These are phyloP conservation scores for Acipenser oxyrinchus DNA, from an alignment of 2,797 vertebrate genomes.

Conservation along the genomic window DNA sequence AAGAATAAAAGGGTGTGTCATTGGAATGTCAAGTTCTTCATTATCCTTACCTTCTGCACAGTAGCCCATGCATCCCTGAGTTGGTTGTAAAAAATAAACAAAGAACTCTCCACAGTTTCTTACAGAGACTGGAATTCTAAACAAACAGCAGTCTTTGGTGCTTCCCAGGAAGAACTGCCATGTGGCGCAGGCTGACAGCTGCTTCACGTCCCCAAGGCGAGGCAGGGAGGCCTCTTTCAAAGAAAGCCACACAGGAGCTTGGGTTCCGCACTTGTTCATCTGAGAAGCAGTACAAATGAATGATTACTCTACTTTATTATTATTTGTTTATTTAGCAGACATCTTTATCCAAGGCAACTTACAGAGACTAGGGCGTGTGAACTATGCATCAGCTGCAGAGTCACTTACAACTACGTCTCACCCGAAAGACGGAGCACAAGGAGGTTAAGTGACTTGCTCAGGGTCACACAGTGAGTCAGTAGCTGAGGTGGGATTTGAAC, in stretches of 20 bases:
- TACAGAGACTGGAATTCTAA: slow-evolving; percentile 52
- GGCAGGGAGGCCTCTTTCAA: slow-evolving; percentile 51
- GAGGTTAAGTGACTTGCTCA: too few species aligned
- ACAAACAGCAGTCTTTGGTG: slow-evolving; percentile 62
- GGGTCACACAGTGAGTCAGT: too few species aligned
- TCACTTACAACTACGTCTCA: too few species aligned
- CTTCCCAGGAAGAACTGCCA: slow-evolving; percentile 59
- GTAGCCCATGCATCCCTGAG: slow-evolving; percentile 69
- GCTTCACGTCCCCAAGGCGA: slow-evolving; percentile 39
- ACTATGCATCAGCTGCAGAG: too few species aligned
- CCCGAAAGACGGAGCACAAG: too few species aligned
- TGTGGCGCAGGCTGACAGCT: slow-evolving; percentile 55
- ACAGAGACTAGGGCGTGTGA: too few species aligned
- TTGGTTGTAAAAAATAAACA: slow-evolving; percentile 61
- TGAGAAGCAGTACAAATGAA: slow-evolving; percentile 27
- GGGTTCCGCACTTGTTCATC: slow-evolving; percentile 73
- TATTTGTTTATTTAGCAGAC: too few species aligned
- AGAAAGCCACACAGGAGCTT: slow-evolving; percentile 63
- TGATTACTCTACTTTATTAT: too few species aligned
- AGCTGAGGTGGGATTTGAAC: too few species aligned
- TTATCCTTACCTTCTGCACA: slow-evolving; percentile 51
- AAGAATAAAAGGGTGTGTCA: too few species aligned
- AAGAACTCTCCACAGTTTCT: slow-evolving; percentile 59
- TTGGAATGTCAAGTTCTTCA: too few species aligned
- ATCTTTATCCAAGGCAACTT: too few species aligned